phyloP scores from a whole-genome alignment of 2,113 vertebrate species.

The Nibea coibor region DNA sequence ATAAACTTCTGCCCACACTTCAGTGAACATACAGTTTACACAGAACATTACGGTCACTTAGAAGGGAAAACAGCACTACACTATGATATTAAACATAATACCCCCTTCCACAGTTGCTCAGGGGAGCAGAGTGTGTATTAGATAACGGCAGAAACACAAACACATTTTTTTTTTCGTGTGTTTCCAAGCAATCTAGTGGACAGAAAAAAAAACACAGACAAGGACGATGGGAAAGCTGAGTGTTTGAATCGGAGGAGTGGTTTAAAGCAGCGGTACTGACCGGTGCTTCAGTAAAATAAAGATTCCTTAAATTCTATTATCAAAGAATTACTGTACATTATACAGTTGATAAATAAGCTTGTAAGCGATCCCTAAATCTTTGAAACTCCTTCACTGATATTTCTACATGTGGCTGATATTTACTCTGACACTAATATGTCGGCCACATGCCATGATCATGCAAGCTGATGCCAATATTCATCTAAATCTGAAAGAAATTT shows the following conservation, averaged over 20 bases:
- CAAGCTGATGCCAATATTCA: background rate
- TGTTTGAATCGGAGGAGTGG: background rate
- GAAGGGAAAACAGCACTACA: slow-evolving; percentile 24
- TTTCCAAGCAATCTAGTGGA: slow-evolving; percentile 33
- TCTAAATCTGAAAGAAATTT: background rate
- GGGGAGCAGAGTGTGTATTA: slow-evolving; percentile 49
- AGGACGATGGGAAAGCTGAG: background rate
- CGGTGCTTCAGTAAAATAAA: slow-evolving; percentile 2
- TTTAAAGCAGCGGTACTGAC: background rate
- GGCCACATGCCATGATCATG: background rate
- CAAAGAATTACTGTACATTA: too few species aligned
- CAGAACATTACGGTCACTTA: slow-evolving; percentile 51
- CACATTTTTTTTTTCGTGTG: slow-evolving; percentile 36
- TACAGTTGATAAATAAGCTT: too few species aligned
- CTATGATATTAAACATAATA: slow-evolving; percentile 30
- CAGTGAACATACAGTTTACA: slow-evolving; percentile 27
- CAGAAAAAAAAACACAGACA: slow-evolving; percentile 12
- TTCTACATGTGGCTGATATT: background rate
- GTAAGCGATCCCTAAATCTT: too few species aligned
- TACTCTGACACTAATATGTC: too few species aligned
- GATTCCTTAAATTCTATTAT: too few species aligned
- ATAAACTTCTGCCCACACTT: slow-evolving; percentile 26
- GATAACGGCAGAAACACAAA: slow-evolving; percentile 49
- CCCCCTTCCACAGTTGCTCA: slow-evolving; percentile 43
- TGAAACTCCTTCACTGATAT: too few species aligned